Evolutionary conservation across 2,797 vertebrate genomes (phyloP).

Genomic region (Sebastiscus albofasciatus): DNA sequence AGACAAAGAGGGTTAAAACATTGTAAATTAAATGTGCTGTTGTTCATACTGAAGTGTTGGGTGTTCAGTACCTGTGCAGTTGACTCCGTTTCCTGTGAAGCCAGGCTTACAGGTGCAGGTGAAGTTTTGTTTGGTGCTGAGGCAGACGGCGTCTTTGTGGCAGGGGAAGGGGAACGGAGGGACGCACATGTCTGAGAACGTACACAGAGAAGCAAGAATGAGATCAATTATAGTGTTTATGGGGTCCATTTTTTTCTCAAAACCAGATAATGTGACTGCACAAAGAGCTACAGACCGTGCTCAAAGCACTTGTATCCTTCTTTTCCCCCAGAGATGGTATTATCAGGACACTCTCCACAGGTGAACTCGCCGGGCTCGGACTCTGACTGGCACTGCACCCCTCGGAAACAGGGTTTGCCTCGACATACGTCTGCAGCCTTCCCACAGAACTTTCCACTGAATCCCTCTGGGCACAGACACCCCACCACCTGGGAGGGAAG

Average conservation of each 20-base stretch:
- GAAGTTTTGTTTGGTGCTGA: slow-evolving; percentile 78
- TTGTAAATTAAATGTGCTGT: background rate
- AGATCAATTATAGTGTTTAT: background rate
- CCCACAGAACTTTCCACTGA: slow-evolving; percentile 82
- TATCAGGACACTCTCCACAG: slow-evolving; percentile 81
- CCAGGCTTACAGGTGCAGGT: slow-evolving; percentile 83
- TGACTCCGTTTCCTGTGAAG: slow-evolving; percentile 79
- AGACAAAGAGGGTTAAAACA: slow-evolving; percentile 1
- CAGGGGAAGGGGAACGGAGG: slow-evolving; percentile 84
- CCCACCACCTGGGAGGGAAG: slow-evolving; percentile 78
- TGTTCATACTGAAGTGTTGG: background rate
- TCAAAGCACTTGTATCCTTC: slow-evolving; percentile 88
- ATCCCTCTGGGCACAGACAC: slow-evolving; percentile 82
- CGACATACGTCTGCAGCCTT: slow-evolving; percentile 72
- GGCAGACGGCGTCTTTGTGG: slow-evolving; percentile 82
- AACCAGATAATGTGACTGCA: background rate
- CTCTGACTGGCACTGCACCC: slow-evolving; percentile 72
- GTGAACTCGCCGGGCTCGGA: slow-evolving; percentile 62
- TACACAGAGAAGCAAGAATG: background rate
- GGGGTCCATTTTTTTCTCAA: background rate
- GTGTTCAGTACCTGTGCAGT: slow-evolving; percentile 81
- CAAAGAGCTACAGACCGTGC: slow-evolving; percentile 72
- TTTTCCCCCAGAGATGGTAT: slow-evolving; percentile 65
- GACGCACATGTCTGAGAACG: slow-evolving; percentile 82
- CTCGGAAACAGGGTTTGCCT: slow-evolving; percentile 83